These are phyloP conservation scores for Sesamia inferens DNA, from an alignment of 2,888 invertebrate species.

Conservation along the genomic window DNA sequence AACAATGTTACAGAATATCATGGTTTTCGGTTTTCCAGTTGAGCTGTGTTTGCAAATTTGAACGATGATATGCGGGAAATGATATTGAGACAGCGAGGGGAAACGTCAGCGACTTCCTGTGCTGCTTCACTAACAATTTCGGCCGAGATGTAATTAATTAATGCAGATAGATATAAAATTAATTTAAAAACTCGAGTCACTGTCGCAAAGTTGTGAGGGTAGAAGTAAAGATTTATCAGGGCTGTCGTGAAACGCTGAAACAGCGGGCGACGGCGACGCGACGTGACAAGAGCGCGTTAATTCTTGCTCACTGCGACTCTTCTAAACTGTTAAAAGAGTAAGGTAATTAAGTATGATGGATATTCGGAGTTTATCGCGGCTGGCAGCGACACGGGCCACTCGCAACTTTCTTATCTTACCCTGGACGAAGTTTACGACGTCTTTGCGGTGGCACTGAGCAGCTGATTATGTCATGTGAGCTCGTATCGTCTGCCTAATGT, in stretches of 20 bases:
- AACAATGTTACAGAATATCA: slow-evolving; percentile 17
- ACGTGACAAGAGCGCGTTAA: slow-evolving; percentile 81
- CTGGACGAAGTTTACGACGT: slow-evolving; percentile 77
- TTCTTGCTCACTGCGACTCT: slow-evolving; percentile 77
- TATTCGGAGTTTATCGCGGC: slow-evolving; percentile 86
- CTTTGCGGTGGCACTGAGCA: slow-evolving; percentile 71
- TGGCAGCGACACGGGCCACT: slow-evolving; percentile 78
- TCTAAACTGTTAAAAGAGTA: slow-evolving; percentile 85
- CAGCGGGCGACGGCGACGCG: slow-evolving; percentile 66
- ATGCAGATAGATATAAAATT: slow-evolving; percentile 64
- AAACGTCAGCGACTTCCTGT: slow-evolving; percentile 32
- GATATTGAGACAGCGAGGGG: slow-evolving; percentile 27
- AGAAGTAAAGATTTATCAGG: slow-evolving; percentile 72
- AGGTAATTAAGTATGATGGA: slow-evolving; percentile 88
- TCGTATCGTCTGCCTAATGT: slow-evolving; percentile 60
- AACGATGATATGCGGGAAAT: slow-evolving; percentile 36
- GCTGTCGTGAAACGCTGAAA: slow-evolving; percentile 74
- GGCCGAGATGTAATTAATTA: slow-evolving; percentile 60
- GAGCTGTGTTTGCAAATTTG: slow-evolving; percentile 15
- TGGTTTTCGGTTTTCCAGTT: slow-evolving; percentile 26
- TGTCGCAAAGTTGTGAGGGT: slow-evolving; percentile 63
- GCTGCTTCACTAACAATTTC: slow-evolving; percentile 50
- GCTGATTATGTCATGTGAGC: slow-evolving; percentile 72
- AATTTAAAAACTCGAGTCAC: slow-evolving; percentile 66
- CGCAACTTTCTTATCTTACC: slow-evolving; percentile 81